A percentile compares a stretch with the other conserved stretches of the same genome.
These are phyloP conservation scores for Drosophila kambysellisi DNA, from an alignment of 2,888 invertebrate genomes.

Conservation along the genomic window DNA sequence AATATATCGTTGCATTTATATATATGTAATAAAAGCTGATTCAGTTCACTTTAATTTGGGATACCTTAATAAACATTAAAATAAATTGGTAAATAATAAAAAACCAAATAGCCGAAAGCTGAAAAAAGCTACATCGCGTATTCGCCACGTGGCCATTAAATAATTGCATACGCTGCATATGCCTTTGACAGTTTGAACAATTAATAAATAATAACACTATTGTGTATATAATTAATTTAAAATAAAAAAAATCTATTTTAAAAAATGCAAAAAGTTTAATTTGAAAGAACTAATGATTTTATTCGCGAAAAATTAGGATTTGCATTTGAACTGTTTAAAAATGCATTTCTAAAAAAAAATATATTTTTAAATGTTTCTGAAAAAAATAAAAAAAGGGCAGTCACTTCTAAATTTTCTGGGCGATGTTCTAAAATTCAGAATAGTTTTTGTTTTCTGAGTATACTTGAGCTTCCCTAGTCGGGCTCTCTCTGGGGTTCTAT, in stretches of 20 bases:
- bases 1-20: neutral
- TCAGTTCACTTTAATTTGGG: neutral
- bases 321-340: no score
- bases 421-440: neutral
- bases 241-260: no score
- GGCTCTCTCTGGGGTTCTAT: neutral
- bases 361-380: no score
- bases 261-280: no score
- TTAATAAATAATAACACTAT: conserved; percentile 23
- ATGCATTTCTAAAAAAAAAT: no score
- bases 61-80: neutral
- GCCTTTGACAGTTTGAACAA: conserved; percentile 19
- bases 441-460: neutral
- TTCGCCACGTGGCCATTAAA: conserved; percentile 29
- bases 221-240: no score
- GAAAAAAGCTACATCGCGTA: conserved; percentile 9
- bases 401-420: neutral
- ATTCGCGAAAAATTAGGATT: no score
- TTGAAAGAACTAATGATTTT: no score
- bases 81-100: conserved; percentile 5
- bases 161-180: conserved; percentile 42
- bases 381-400: no score
- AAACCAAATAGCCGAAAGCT: neutral
- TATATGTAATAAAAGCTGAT: neutral
- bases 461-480: neutral